These are phyloP conservation scores for Dione vanillae DNA, from an alignment of 2,888 invertebrate species.

Conservation along the genomic window DNA sequence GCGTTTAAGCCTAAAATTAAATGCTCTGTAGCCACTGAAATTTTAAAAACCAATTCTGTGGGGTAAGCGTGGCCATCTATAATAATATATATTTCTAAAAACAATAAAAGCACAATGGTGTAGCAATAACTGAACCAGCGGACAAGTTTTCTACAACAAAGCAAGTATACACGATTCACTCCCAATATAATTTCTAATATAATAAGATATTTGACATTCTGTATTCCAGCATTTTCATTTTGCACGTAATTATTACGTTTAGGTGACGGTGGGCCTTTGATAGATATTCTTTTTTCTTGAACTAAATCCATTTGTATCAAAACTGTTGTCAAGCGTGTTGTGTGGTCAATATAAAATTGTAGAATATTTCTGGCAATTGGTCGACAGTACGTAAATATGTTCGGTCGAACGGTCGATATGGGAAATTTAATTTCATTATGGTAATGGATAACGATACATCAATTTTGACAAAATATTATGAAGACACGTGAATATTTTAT, in stretches of 20 bases:
- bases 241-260: conserved; percentile 28
- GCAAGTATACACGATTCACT: conserved; percentile 40
- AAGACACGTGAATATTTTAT: not conserved
- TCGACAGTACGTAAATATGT: not conserved
- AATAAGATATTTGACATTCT: conserved; percentile 39
- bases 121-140: conserved; percentile 32
- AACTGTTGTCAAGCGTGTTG: not conserved
- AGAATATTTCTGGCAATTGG: not conserved
- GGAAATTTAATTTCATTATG: conserved; percentile 20
- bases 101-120: conserved; percentile 22
- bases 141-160: conserved; percentile 22
- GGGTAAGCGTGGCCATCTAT: not conserved
- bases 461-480: conserved; percentile 15
- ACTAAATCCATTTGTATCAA: not conserved
- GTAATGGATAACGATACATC: conserved; percentile 22
- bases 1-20: conserved; percentile 27
- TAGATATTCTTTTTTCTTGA: not conserved
- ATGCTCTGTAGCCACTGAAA: conserved; percentile 29
- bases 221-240: conserved; percentile 4
- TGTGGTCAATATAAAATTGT: not conserved
- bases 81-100: conserved; percentile 4
- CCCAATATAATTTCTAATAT: conserved; percentile 41
- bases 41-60: conserved; percentile 27
- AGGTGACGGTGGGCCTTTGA: conserved; percentile 1
- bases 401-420: not conserved